Evolutionary conservation across 2,797 vertebrate species (phyloP).

Genomic region (Lycodopsis pacificus): DNA sequence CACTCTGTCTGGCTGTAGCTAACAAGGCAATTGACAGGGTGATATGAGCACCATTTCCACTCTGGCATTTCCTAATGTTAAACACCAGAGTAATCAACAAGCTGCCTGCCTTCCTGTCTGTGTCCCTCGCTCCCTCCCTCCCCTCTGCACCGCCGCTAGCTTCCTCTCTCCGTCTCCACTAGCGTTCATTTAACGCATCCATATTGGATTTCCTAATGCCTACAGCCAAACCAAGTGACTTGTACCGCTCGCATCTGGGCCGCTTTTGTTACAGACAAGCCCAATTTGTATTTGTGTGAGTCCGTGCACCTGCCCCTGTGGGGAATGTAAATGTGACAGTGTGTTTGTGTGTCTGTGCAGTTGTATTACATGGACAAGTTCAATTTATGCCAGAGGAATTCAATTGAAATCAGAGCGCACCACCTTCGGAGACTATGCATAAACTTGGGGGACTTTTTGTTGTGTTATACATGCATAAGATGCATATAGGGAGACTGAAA

Average conservation of each 20-base stretch:
- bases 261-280: slow-evolving; percentile 72
- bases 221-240: slow-evolving; percentile 58
- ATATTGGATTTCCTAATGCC: slow-evolving; percentile 80
- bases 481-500: not conserved
- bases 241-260: slow-evolving; percentile 54
- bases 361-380: slow-evolving; percentile 56
- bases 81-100: slow-evolving; percentile 83
- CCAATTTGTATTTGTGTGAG: slow-evolving; percentile 61
- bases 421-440: slow-evolving; percentile 37
- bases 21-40: slow-evolving; percentile 81
- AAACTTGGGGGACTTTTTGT: slow-evolving; percentile 15
- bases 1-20: slow-evolving; percentile 61
- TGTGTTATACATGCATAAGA: slow-evolving; percentile 15
- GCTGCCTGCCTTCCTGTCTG: slow-evolving; percentile 70
- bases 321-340: slow-evolving; percentile 25
- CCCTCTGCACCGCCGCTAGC: slow-evolving; percentile 15
- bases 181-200: slow-evolving; percentile 72
- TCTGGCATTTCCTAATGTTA: slow-evolving; percentile 81
- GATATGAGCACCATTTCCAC: slow-evolving; percentile 76
- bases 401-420: slow-evolving; percentile 43
- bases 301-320: slow-evolving; percentile 46
- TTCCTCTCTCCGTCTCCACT: slow-evolving; percentile 48
- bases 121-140: slow-evolving; percentile 48
- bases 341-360: slow-evolving; percentile 13
- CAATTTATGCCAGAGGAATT: slow-evolving; percentile 60